Evolutionary conservation across 2,113 vertebrate species (phyloP).

Genomic region (Suncus etruscus): DNA sequence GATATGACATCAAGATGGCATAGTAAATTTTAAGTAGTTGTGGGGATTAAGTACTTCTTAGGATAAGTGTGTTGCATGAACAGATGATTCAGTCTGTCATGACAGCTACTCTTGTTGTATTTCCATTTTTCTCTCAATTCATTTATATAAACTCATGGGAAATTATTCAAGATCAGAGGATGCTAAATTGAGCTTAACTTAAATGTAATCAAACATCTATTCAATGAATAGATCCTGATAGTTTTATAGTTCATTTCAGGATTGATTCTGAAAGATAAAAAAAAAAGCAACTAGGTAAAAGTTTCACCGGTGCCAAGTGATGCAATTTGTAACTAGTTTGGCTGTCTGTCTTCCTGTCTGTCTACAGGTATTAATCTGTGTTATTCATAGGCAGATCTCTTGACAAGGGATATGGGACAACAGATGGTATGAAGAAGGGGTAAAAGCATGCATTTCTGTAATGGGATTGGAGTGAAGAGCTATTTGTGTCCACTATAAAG

Average conservation of each 20-base stretch:
- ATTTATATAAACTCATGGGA: not conserved
- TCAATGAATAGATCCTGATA: not conserved
- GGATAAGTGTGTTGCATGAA: too few relatives aligned
- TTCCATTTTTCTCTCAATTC: not conserved
- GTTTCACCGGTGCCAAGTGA: not conserved
- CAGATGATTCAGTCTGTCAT: not conserved
- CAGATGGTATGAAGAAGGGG: not conserved
- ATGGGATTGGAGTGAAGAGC: not conserved
- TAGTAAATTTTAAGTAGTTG: not conserved
- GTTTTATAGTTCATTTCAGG: not conserved
- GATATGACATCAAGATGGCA: too few relatives aligned
- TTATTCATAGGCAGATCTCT: not conserved
- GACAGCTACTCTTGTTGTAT: not conserved
- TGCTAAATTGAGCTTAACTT: not conserved
- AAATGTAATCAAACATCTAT: not conserved
- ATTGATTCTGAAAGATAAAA: not conserved
- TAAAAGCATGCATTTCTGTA: not conserved
- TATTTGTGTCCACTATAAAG: not conserved
- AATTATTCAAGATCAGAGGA: slow-evolving; percentile 20
- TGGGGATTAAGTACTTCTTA: not conserved
- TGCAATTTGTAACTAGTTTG: not conserved
- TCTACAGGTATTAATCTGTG: not conserved
- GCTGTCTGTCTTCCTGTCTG: not conserved
- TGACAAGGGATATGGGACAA: not conserved
- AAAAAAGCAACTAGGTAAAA: not conserved